phyloP scores from a whole-genome alignment of 1,140 invertebrate species.

The Drosophila grimshawi region DNA sequence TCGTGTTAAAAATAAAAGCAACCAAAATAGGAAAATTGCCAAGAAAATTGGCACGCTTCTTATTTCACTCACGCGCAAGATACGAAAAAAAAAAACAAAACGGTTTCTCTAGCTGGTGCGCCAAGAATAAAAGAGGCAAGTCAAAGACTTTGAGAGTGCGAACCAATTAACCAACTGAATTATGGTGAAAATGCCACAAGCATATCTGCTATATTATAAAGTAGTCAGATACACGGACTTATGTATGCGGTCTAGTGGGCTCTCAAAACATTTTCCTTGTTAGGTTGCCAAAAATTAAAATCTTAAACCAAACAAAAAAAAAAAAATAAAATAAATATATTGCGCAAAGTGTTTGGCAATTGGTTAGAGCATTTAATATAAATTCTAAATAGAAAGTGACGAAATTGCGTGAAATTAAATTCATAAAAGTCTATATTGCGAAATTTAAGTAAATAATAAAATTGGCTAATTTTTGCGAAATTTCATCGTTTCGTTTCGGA shows the following conservation, averaged over 20 bases:
- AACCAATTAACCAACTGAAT: slow-evolving; percentile 74
- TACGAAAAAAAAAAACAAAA: slow-evolving; percentile 35
- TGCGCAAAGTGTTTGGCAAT: slow-evolving; percentile 18
- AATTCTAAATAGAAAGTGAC: slow-evolving; percentile 62
- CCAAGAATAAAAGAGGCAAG: slow-evolving; percentile 21
- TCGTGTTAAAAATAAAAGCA: slow-evolving; percentile 62
- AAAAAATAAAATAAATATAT: not conserved
- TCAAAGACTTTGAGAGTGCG: slow-evolving; percentile 45
- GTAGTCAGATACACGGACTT: not conserved
- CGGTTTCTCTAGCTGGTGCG: not conserved
- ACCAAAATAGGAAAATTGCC: slow-evolving; percentile 59
- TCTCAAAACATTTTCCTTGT: slow-evolving; percentile 32
- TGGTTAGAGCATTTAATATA: slow-evolving; percentile 41
- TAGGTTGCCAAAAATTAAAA: slow-evolving; percentile 23
- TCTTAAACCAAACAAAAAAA: not conserved
- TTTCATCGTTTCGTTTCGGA: not conserved
- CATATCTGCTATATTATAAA: slow-evolving; percentile 41
- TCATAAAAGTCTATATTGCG: not conserved
- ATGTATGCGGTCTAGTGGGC: not conserved
- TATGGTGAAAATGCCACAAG: slow-evolving; percentile 55
- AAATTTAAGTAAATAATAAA: not conserved
- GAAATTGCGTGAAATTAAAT: slow-evolving; percentile 38
- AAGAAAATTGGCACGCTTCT: slow-evolving; percentile 81
- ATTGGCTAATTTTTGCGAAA: not conserved
- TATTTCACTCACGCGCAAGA: slow-evolving; percentile 36